A percentile compares a stretch with the other conserved stretches of the same genome.
Conservation (phyloP, 2,888 invertebrate species). For the Barypeithes pellucidus region DNA sequence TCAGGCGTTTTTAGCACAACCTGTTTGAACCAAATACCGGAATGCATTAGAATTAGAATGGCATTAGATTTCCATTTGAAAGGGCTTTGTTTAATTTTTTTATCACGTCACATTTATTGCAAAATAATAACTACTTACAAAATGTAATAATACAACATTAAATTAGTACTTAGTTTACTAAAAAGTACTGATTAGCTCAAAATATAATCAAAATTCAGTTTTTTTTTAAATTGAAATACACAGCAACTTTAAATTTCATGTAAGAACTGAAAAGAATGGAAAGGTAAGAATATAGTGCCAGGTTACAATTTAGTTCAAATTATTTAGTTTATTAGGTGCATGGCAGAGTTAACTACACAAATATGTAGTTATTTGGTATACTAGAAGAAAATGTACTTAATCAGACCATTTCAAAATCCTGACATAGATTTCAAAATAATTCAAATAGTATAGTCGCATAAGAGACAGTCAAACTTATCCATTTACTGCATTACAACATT, state of each 20-base stretch:
- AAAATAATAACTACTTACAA: background rate
- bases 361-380: no score
- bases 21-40: no score
- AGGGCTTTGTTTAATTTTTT: background rate
- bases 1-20: no score
- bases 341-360: background rate
- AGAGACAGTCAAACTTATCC: no score
- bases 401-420: no score
- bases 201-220: background rate
- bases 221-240: background rate
- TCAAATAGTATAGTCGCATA: no score
- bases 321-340: no score
- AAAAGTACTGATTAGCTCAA: background rate
- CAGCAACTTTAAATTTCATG: background rate
- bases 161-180: conserved; percentile 8
- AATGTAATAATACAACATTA: background rate
- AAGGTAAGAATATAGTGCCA: conserved; percentile 4
- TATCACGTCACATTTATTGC: background rate
- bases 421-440: no score
- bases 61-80: background rate
- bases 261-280: conserved; percentile 2
- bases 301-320: no score
- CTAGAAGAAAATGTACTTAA: no score
- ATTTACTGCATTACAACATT: no score
- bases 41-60: no score